Evolutionary conservation across 2,888 invertebrate species (phyloP), one percentile per base, ranked within the genome.

Genomic region (Scaptomyza tumidula): DNA sequence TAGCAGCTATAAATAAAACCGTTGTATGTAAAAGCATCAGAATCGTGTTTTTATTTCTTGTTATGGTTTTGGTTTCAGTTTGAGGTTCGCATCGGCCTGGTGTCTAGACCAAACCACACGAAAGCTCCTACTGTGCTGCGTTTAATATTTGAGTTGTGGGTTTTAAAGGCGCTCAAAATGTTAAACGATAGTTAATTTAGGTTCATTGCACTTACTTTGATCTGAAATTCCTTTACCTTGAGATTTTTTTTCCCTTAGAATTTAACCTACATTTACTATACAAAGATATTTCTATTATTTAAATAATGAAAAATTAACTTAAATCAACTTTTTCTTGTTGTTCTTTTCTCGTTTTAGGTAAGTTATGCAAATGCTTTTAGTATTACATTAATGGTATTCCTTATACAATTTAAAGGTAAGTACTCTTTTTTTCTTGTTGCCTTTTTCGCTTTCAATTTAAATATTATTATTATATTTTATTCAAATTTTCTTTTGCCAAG

Each of bases 1-100:
- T 37, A 19, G 9, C 44, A 46, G 49, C 60, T 54, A 64, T 73
- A 73, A 73, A 73, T 73, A 39, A n/a, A 37, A 5, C 29, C 11
- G 11, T 33, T 33, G 33, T 33, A 10, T 33, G 2, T 33, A 33
- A 33, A 33, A 13, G 13, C 13, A 35, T n/a, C 35, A n/a, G 35
- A 6, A 13, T 35, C 1, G 4, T 13, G n/a, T 5, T 19, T 35
- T 35, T 13, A 9, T 31, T 33, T 33, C 31, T 33, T 33, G 33
- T 33, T 2, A 11, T 33, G 33, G 33, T 33, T 39, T 39, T 13
- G 4, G 5, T 13, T 37, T 14, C 14, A 6, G 39, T 24, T 24
- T 24, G 39, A 9, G 14, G 14, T 14, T 39, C 39, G n/a, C 1
- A 3, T 14, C 39, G 3, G 9, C 14, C 7, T 14, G 0, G 39